These are phyloP conservation scores for Centropus unirufus DNA, from an alignment of 2,113 vertebrate genomes.

Conservation along the genomic window DNA sequence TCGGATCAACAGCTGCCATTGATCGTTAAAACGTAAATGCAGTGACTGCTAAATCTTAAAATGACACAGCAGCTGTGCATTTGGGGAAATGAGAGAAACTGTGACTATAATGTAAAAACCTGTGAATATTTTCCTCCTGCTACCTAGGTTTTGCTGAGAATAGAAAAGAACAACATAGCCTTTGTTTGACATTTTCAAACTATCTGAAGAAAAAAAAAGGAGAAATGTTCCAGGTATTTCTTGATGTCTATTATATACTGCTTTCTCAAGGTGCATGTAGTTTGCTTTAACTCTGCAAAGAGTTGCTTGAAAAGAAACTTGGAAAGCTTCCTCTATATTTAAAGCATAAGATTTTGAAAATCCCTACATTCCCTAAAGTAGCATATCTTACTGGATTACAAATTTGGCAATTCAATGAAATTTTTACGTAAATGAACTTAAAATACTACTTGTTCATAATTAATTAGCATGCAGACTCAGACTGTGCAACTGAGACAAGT, in stretches of 20 bases:
- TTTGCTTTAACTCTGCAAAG: not conserved
- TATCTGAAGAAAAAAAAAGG: not conserved
- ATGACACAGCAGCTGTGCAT: constrained; percentile 15
- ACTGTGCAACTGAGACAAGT: not conserved
- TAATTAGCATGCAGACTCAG: not conserved
- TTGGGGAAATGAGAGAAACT: constrained; percentile 27
- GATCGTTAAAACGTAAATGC: constrained; percentile 42
- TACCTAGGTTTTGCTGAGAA: not conserved
- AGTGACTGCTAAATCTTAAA: constrained; percentile 42
- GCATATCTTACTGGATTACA: not conserved
- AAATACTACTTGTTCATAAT: not conserved
- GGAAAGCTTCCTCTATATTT: not conserved
- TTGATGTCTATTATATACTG: not conserved
- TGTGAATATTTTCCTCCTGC: not conserved
- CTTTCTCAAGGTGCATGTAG: not conserved
- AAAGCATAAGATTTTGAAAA: not conserved
- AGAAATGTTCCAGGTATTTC: not conserved
- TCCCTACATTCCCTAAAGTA: not conserved
- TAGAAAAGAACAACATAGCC: constrained; percentile 2
- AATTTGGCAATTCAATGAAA: not conserved
- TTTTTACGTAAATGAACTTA: not conserved
- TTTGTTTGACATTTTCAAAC: constrained; percentile 25
- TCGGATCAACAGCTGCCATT: constrained; percentile 52
- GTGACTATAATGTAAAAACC: not conserved
- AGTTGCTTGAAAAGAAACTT: not conserved